Conservation (phyloP, 1,140 invertebrate species). For the Drosophila ohnishii region DNA sequence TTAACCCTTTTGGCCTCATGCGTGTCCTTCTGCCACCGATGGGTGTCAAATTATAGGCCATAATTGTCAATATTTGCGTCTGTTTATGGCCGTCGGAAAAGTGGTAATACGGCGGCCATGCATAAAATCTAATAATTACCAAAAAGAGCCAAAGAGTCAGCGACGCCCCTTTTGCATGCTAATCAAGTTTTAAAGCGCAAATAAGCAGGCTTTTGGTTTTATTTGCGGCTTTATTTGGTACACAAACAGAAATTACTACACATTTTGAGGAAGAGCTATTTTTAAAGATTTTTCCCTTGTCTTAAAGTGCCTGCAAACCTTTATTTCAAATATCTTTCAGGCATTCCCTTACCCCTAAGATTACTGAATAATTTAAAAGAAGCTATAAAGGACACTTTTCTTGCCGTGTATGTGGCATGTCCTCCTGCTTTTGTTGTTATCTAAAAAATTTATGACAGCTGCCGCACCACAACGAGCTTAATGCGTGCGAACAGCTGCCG, state of each 20-base stretch:
- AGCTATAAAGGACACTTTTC: not conserved
- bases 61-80: constrained; percentile 78
- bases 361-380: not conserved
- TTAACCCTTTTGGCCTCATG: constrained; percentile 66
- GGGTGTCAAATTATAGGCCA: constrained; percentile 79
- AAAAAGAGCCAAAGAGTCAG: constrained; percentile 19
- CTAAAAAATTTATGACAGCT: constrained; percentile 72
- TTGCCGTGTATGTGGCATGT: constrained; percentile 24
- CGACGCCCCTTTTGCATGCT: constrained; percentile 55
- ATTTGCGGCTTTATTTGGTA: constrained; percentile 32
- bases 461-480: constrained; percentile 52
- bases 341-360: not conserved
- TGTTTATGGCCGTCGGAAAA: constrained; percentile 47
- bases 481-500: constrained; percentile 75
- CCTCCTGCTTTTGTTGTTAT: constrained; percentile 36
- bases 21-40: constrained; percentile 50
- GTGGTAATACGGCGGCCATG: constrained; percentile 31
- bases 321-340: rapidly evolving
- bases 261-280: no score
- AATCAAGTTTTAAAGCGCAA: constrained; percentile 63
- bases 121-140: constrained; percentile 79
- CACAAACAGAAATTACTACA: not conserved
- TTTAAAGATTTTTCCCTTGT: not conserved
- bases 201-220: constrained; percentile 53
- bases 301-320: not conserved